Evolutionary conservation across 2,797 vertebrate genomes (phyloP), one percentile per base, ranked within the genome.

Genomic region (Melanotaenia maccullochi): DNA sequence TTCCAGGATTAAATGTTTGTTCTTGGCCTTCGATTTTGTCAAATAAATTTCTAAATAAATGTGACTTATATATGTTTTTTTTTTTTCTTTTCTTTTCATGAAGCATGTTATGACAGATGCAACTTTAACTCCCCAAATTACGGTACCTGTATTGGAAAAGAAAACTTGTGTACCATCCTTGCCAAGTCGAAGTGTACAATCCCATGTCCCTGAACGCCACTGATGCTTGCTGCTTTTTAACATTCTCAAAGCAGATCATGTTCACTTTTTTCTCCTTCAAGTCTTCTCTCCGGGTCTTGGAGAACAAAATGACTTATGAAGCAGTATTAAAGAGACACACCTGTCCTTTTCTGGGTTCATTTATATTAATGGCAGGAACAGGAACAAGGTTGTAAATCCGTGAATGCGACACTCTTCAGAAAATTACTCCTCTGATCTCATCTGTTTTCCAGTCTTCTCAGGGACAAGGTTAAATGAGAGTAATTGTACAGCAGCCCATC

Each of bases 371-470:
- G 42, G 38, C 42, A 14, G 49, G 32, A 64, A 28, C 9, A 36
- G 51, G 22, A 62, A 62, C 47, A 3, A 59, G 59, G 51, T 1
- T 71, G 25, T 65, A 60, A 60, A 65, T 82, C 62, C 60, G 59
- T 63, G 69, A 82, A 67, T 40, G 9, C 55, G 9, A 76, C 57
- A 61, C 58, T 75, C 62, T 64, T 47, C 18, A 40, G 49, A 12
- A 75, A 76, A 70, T 83, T 70, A 14, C 11, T 60, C 54, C 73
- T 81, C 67, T 85, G 80, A 86, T 75, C 80, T 73, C 42, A 20
- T n/a, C 74, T 68, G 36, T 61, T 78, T 55, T 68, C 33, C 32
- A 9, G 67, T 66, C 32, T 20, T 56, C 35, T 79, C 60, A 68
- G 64, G 65, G 60, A 16, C 14, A 1, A 3, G 36, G 18, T 76